These are phyloP conservation scores for Acleris sparsana DNA, from an alignment of 2,888 invertebrate genomes.

Conservation along the genomic window DNA sequence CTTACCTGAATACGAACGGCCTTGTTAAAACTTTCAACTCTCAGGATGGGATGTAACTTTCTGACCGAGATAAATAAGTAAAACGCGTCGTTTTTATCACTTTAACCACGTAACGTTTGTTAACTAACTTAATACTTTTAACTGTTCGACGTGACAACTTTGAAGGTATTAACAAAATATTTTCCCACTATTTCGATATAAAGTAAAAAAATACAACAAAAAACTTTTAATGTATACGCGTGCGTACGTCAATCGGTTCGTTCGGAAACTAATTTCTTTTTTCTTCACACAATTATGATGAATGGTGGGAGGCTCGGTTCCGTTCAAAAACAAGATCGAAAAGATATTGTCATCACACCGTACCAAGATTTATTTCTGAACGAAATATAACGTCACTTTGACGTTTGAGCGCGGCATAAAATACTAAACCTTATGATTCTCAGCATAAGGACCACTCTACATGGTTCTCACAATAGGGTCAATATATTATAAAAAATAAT, in stretches of 20 bases:
- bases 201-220: conserved; percentile 11
- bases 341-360: background rate
- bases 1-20: conserved; percentile 59
- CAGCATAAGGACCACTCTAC: no score
- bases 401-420: no score
- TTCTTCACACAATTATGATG: conserved; percentile 1
- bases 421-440: no score
- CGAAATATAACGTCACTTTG: background rate
- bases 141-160: background rate
- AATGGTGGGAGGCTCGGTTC: conserved; percentile 15
- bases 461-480: background rate
- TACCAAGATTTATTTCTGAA: conserved; percentile 1
- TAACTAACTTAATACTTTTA: background rate
- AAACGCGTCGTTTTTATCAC: conserved; percentile 6
- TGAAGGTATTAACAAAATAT: background rate
- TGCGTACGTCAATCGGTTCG: conserved; percentile 46
- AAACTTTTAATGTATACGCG: conserved; percentile 21
- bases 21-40: conserved; percentile 63
- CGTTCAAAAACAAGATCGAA: conserved; percentile 21
- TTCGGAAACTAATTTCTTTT: conserved; percentile 44
- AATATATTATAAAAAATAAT: background rate
- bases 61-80: conserved; percentile 29
- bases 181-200: conserved; percentile 51
- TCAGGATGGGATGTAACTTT: conserved; percentile 42
- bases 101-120: background rate